A percentile compares a stretch with the other conserved stretches of the same genome.
These are phyloP conservation scores for Condylostylus longicornis DNA, from an alignment of 1,140 invertebrate species.

Conservation along the genomic window DNA sequence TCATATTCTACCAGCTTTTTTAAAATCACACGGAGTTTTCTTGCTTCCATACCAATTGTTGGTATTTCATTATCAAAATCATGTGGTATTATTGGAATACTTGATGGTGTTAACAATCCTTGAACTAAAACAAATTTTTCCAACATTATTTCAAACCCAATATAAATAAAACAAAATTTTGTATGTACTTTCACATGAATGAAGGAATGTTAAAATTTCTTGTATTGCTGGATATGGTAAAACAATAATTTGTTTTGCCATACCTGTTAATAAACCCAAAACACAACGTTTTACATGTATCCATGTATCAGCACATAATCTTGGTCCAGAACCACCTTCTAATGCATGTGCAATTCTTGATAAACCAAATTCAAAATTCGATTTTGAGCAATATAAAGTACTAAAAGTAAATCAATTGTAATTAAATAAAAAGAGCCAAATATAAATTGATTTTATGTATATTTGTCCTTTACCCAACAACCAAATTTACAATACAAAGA, in stretches of 20 bases:
- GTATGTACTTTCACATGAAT: constrained; percentile 54
- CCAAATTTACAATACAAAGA: constrained; percentile 95
- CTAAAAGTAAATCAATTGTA: constrained; percentile 93
- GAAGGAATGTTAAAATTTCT: constrained; percentile 80
- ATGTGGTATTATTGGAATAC: constrained; percentile 20
- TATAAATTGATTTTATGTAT: neutral
- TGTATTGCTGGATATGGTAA: constrained; percentile 70
- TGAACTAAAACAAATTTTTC: constrained; percentile 12
- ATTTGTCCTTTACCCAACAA: constrained; percentile 80
- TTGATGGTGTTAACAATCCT: constrained; percentile 27
- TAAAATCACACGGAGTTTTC: constrained; percentile 22
- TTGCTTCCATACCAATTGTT: constrained; percentile 29
- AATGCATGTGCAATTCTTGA: constrained; percentile 58
- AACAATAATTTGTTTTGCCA: constrained; percentile 76
- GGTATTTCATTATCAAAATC: constrained; percentile 25
- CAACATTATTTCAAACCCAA: neutral
- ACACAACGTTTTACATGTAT: constrained; percentile 89
- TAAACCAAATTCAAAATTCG: constrained; percentile 98
- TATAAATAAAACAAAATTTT: neutral
- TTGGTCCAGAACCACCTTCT: constrained; percentile 25
- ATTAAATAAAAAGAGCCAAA: constrained; percentile 59
- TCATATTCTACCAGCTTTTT: constrained; percentile 29
- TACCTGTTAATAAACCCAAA: constrained; percentile 75
- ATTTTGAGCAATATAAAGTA: constrained; percentile 95
- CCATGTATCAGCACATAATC: constrained; percentile 86